Percentiles rank a stretch among this genome's conserved stretches.
phyloP scores from a whole-genome alignment of 2,113 vertebrate species.

The Pelodiscus sinensis region DNA sequence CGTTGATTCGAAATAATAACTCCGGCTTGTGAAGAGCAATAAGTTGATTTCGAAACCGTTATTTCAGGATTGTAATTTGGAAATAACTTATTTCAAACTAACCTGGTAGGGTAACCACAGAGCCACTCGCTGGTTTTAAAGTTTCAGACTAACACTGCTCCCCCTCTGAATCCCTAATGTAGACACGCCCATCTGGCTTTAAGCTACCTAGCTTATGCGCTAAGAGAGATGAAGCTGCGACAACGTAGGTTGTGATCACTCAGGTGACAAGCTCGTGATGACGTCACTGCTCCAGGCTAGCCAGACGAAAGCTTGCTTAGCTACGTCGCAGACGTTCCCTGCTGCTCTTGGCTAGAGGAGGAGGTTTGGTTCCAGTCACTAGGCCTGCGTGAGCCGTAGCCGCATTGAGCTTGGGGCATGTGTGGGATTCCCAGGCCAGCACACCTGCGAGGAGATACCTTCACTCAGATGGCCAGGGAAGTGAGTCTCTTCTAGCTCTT shows the following conservation, averaged over 20 bases:
- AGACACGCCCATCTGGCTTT: neutral
- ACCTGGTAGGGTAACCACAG: no score
- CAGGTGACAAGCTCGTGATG: neutral
- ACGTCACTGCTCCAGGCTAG: neutral
- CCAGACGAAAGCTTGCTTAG: neutral
- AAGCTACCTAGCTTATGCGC: neutral
- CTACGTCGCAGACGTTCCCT: neutral
- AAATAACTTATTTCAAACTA: no score
- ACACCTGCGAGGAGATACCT: neutral
- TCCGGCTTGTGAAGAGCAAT: no score
- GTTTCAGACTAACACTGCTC: no score
- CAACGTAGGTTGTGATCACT: neutral
- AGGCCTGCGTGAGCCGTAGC: neutral
- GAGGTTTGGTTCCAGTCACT: fast-evolving
- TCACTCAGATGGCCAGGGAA: no score
- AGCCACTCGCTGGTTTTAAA: no score
- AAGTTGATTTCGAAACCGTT: no score
- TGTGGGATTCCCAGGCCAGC: neutral
- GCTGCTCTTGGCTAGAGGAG: neutral
- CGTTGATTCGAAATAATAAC: no score
- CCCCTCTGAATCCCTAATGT: no score
- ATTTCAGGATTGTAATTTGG: no score
- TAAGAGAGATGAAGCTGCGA: neutral
- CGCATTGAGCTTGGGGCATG: fast-evolving
- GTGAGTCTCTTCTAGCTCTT: neutral